Conservation (phyloP, 2,888 invertebrate species). For the Gibbula magus region DNA sequence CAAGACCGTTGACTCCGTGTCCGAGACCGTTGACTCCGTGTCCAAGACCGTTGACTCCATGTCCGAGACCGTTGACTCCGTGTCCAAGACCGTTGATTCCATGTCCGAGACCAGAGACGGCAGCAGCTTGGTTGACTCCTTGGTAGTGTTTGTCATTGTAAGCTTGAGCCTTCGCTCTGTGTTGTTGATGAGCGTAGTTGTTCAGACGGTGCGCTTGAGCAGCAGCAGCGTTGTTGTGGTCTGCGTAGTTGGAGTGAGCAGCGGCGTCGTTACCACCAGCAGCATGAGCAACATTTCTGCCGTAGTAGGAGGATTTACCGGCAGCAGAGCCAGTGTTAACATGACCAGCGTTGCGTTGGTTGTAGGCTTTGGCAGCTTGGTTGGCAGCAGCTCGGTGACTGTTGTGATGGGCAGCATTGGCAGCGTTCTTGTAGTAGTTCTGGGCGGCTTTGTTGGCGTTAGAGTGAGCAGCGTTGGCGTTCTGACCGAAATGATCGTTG, state of each 20-base stretch:
- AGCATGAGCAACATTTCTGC: not conserved
- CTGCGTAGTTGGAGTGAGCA: not conserved
- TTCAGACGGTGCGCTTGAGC: not conserved
- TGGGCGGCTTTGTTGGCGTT: not conserved
- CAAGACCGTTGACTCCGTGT: not conserved
- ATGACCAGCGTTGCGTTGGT: not conserved
- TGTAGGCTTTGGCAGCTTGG: not conserved
- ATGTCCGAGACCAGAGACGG: not conserved
- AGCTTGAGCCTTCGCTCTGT: not conserved
- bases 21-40: not conserved
- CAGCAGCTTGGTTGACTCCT: not conserved
- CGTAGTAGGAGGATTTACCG: not conserved
- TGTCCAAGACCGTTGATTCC: not conserved
- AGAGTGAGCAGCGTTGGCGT: not conserved
- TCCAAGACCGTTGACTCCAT: not conserved
- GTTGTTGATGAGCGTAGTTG: not conserved
- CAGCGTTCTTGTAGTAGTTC: not conserved
- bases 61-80: not conserved
- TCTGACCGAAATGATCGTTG: slow-evolving; percentile 14
- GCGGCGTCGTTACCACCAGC: not conserved
- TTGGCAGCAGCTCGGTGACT: not conserved
- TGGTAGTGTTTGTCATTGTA: not conserved
- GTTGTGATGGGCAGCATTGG: not conserved
- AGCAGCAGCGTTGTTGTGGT: slow-evolving; percentile 10
- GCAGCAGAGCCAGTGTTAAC: not conserved